Conservation (phyloP, 2,797 vertebrate genomes). For the Macropus fuliginosus region DNA sequence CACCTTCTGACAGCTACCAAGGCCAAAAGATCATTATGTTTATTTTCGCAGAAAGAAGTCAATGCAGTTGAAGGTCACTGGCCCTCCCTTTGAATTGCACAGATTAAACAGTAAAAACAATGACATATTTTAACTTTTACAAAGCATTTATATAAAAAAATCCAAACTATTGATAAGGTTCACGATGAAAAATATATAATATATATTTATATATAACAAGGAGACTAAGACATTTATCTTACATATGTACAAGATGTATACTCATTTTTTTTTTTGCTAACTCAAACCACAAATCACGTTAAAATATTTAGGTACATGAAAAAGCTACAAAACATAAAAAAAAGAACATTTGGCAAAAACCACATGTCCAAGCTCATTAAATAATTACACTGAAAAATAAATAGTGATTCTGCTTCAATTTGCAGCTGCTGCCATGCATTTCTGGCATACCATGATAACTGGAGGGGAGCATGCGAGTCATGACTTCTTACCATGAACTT, state of each 20-base stretch:
- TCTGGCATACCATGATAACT: slow-evolving; percentile 82
- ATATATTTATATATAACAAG: slow-evolving; percentile 77
- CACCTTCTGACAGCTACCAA: slow-evolving; percentile 67
- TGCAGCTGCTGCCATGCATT: slow-evolving; percentile 85
- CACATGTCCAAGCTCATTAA: slow-evolving; percentile 87
- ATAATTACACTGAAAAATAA: slow-evolving; percentile 90
- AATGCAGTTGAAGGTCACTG: slow-evolving; percentile 72
- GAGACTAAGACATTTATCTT: slow-evolving; percentile 89
- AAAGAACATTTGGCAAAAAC: slow-evolving; percentile 82
- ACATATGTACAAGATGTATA: slow-evolving; percentile 91
- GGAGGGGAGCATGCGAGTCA: slow-evolving; percentile 82
- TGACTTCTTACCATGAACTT: slow-evolving; percentile 79
- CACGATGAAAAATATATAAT: slow-evolving; percentile 82
- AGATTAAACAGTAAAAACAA: slow-evolving; percentile 80
- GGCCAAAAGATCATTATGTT: slow-evolving; percentile 69
- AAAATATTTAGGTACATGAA: slow-evolving; percentile 85
- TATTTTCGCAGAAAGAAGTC: slow-evolving; percentile 82
- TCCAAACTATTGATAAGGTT: slow-evolving; percentile 75
- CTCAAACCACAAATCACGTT: slow-evolving; percentile 84
- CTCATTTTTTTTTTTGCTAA: slow-evolving; percentile 71
- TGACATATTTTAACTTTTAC: slow-evolving; percentile 76
- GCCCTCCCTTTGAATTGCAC: slow-evolving; percentile 80
- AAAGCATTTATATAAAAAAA: slow-evolving; percentile 75
- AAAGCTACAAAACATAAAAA: slow-evolving; percentile 83
- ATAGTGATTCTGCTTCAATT: slow-evolving; percentile 86